phyloP scores from a whole-genome alignment of 2,888 invertebrate species.

The Lapara coniferarum region DNA sequence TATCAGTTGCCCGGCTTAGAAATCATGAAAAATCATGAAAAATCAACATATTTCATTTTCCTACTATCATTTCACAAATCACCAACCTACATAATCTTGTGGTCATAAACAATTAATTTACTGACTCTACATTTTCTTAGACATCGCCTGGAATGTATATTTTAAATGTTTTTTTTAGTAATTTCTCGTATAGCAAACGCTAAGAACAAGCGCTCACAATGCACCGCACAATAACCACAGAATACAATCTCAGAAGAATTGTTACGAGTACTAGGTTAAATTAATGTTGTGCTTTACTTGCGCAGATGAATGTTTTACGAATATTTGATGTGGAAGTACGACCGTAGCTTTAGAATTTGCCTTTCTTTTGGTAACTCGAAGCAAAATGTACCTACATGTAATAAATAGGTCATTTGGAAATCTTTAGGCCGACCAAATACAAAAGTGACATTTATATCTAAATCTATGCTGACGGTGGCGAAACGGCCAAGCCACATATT shows the following conservation, averaged over 20 bases:
- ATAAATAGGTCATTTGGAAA: no score
- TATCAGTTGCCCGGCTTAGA: no score
- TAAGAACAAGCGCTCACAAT: conserved; percentile 1
- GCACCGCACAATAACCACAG: conserved; percentile 14
- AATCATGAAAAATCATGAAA: no score
- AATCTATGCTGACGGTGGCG: no score
- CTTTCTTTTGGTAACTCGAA: no score
- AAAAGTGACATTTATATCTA: no score
- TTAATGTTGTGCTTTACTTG: conserved; percentile 4
- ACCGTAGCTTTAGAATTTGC: no score
- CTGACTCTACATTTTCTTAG: background rate
- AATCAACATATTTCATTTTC: background rate
- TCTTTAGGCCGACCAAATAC: no score
- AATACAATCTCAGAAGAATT: conserved; percentile 16
- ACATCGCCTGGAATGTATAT: background rate
- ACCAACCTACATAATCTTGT: no score
- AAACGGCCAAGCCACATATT: no score
- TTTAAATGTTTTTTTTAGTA: conserved; percentile 12
- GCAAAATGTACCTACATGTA: no score
- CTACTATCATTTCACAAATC: background rate
- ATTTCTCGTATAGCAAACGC: conserved; percentile 8
- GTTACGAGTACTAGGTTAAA: conserved; percentile 14
- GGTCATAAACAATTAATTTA: no score
- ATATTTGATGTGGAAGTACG: background rate
- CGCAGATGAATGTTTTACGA: background rate